Conservation (phyloP, 2,113 vertebrate genomes). For the Glareola pratincola region DNA sequence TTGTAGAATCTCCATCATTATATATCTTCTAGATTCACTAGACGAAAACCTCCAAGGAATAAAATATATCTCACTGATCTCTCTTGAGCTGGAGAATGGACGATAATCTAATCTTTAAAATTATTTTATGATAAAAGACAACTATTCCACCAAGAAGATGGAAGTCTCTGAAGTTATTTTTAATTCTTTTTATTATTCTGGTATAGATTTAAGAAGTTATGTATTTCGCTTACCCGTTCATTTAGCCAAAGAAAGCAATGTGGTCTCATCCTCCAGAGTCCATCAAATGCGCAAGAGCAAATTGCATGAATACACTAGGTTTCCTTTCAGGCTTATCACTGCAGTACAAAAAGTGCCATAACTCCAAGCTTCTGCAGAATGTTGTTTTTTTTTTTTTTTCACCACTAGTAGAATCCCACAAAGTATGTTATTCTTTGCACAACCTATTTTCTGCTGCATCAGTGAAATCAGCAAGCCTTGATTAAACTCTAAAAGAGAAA, state of each 20-base stretch:
- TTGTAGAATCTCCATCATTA: not conserved
- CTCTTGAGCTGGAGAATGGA: not conserved
- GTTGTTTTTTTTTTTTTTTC: not conserved
- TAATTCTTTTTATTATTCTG: not conserved
- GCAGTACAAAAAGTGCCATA: not conserved
- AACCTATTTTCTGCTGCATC: not conserved
- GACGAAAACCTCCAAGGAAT: not conserved
- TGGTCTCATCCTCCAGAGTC: not conserved
- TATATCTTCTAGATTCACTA: not conserved
- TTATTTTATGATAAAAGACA: not conserved
- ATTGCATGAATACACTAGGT: not conserved
- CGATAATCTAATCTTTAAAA: not conserved
- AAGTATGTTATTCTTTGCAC: not conserved
- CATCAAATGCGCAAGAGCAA: not conserved
- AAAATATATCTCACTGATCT: not conserved
- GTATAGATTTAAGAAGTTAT: not conserved
- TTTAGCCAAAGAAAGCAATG: not conserved
- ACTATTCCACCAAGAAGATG: not conserved
- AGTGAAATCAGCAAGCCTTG: not conserved
- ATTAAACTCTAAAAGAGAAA: not conserved
- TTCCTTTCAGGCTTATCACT: not conserved
- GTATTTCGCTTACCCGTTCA: not conserved
- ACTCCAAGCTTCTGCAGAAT: not conserved
- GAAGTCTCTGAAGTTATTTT: not conserved
- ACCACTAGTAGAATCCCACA: not conserved